Base-by-base conservation (phyloP, 2,797 vertebrate species). In the Iguana delicatissima region DNA sequence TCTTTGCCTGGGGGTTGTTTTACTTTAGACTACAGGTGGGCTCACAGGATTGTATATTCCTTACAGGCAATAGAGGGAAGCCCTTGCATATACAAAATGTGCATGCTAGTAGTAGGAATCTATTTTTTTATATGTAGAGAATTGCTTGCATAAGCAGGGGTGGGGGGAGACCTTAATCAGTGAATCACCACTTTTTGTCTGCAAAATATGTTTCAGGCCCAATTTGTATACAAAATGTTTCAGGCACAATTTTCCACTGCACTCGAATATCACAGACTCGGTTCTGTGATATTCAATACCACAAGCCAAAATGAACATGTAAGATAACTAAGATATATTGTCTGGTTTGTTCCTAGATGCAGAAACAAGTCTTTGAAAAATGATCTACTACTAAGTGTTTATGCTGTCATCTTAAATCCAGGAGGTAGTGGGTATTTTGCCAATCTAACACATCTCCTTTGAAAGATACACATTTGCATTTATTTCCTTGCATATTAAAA, bases 401-500 rank as follows among this genome's bases (percentile, higher is more conserved):
- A 91, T 95, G 69, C 85, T 86, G 89, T 62, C 85, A 84, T 89
- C 90, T 67, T 64, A 86, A 88, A 91, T 93, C 93, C 84, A 22
- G 64, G 69, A 80, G 73, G 91, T 93, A 91, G 86, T 88, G 94
- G 88, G 67, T 90, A 90, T 91, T 87, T 89, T 94, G 76, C 69
- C 88, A 94, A 93, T 93, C 35, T 84, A 92, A 84, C 85, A 79
- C 94, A 94, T 95, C 88, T 86, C 86, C 91, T 93, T 74, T 81
- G 90, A 93, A 95, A 94, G 93, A 94, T 89, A 50, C 85, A 82
- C 64, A 87, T 88, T 94, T 94, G 92, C 92, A 80, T 92, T 62
- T 92, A 95, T 95, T 92, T 92, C 85, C 88, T 46, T 62, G 76
- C 91, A 89, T 76, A 87, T 88, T 90, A 92, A 92, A 93, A 89